Percentiles rank a stretch among this genome's conserved stretches.
Evolutionary conservation across 1,140 invertebrate species (phyloP).

Genomic region (Cherax quadricarinatus): DNA sequence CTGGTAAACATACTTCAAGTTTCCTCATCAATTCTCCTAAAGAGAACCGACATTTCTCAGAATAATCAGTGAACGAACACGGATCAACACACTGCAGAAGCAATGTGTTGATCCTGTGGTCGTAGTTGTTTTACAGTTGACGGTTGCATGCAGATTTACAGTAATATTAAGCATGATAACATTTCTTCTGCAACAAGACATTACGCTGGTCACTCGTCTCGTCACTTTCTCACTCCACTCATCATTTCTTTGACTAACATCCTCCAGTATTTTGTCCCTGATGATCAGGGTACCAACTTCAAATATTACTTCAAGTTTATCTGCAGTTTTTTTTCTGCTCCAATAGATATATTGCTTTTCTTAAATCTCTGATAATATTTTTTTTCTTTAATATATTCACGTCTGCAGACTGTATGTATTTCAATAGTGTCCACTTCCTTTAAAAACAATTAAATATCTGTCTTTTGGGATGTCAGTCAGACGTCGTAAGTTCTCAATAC

Average conservation of each 20-base stretch:
- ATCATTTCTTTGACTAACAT: constrained; percentile 11
- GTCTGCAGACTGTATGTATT: constrained; percentile 26
- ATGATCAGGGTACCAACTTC: not conserved
- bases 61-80: constrained; percentile 3
- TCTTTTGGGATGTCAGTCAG: constrained; percentile 25
- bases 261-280: constrained; percentile 1
- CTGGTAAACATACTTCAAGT: too few species aligned
- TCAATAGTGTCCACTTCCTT: constrained; percentile 26
- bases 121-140: not conserved
- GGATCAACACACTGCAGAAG: not conserved
- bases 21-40: not conserved
- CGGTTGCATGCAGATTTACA: not conserved
- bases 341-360: not conserved
- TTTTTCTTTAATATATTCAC: constrained; percentile 29
- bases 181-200: constrained; percentile 17
- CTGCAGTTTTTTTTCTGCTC: constrained; percentile 24
- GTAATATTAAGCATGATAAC: not conserved
- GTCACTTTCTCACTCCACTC: not conserved
- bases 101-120: constrained; percentile 18
- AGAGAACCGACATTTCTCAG: not conserved
- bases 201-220: not conserved
- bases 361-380: constrained; percentile 1
- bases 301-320: constrained; percentile 17
- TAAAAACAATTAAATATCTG: constrained; percentile 14
- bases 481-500: constrained; percentile 23